phyloP scores from a whole-genome alignment of 2,797 vertebrate species.

The Eulemur coronatus region DNA sequence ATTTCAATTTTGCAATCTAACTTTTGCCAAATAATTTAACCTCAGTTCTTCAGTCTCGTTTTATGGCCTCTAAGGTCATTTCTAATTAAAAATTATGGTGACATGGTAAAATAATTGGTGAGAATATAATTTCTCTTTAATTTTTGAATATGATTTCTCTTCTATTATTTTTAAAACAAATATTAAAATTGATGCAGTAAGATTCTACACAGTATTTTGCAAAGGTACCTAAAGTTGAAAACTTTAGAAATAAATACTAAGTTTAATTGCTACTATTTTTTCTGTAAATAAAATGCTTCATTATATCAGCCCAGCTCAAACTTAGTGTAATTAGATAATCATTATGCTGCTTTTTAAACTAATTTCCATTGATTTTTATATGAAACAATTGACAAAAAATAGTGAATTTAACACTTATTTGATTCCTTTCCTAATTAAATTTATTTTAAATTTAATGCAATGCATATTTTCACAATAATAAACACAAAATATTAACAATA shows the following conservation, averaged over 20 bases:
- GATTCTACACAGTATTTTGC: background rate
- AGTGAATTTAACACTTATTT: background rate
- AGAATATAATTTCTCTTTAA: background rate
- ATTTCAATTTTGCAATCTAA: background rate
- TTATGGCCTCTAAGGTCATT: background rate
- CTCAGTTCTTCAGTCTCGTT: background rate
- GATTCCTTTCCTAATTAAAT: background rate
- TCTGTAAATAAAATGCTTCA: background rate
- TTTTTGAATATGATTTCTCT: background rate
- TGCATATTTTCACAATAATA: constrained; percentile 48
- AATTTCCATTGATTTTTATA: constrained; percentile 37
- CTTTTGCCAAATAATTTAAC: constrained; percentile 21
- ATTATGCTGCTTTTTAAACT: constrained; percentile 10
- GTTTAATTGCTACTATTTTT: background rate
- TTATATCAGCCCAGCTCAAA: background rate
- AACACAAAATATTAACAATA: constrained; percentile 63
- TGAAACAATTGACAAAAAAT: constrained; percentile 30
- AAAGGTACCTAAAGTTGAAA: background rate
- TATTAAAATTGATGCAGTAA: background rate
- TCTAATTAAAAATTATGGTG: background rate
- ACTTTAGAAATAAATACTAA: background rate
- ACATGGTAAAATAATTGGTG: background rate
- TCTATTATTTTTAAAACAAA: background rate
- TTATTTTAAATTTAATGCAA: background rate
- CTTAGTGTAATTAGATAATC: background rate